Percentiles rank a stretch among this genome's conserved stretches.
These are phyloP conservation scores for Muscicapa adusta DNA, from an alignment of 2,113 vertebrate genomes.

Conservation along the genomic window DNA sequence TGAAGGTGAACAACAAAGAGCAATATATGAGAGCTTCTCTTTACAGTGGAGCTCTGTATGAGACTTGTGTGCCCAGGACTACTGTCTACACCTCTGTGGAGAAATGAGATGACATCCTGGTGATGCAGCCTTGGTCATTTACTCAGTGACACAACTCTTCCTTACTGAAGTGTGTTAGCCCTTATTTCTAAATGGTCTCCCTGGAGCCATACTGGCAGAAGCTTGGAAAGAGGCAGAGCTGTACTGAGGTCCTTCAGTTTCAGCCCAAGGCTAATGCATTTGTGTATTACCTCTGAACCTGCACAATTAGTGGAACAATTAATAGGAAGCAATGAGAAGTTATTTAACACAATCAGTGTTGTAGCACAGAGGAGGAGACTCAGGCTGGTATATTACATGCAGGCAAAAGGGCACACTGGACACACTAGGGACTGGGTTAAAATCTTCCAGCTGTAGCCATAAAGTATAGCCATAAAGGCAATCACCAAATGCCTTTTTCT, in stretches of 20 bases:
- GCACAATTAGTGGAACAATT: neutral
- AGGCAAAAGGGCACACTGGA: neutral
- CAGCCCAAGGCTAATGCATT: neutral
- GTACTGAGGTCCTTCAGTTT: neutral
- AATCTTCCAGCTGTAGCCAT: neutral
- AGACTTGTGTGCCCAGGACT: neutral
- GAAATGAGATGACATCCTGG: neutral
- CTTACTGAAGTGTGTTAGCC: neutral
- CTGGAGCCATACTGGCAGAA: neutral
- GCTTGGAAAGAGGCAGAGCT: neutral
- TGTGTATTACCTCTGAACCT: accelerated
- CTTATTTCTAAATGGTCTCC: neutral
- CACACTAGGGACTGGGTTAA: neutral
- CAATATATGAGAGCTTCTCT: neutral
- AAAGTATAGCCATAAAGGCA: neutral
- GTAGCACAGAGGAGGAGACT: neutral
- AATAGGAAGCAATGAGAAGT: neutral
- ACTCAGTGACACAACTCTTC: neutral
- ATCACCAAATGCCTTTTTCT: accelerated
- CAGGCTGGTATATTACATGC: neutral
- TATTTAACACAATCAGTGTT: neutral
- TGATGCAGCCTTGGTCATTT: neutral
- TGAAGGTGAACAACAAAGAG: neutral
- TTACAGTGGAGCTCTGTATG: neutral
- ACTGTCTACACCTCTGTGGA: neutral